Conservation (phyloP, 1,140 invertebrate species). For the Achroia grisella region DNA sequence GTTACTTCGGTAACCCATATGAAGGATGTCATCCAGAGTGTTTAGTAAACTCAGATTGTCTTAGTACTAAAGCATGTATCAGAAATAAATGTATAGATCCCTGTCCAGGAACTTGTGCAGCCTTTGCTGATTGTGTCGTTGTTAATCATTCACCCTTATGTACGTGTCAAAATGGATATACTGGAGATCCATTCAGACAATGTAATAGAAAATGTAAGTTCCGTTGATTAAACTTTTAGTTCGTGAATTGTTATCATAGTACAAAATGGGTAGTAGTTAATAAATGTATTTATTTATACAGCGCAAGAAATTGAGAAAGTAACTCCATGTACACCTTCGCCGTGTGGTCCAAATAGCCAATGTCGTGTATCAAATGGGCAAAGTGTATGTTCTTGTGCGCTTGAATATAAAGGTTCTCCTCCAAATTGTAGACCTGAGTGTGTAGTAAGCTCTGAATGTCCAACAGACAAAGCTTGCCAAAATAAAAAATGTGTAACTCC, state of each 20-base stretch:
- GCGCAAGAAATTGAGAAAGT: constrained; percentile 34
- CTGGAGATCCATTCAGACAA: constrained; percentile 81
- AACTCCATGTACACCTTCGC: constrained; percentile 79
- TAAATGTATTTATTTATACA: constrained; percentile 31
- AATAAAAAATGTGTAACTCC: constrained; percentile 85
- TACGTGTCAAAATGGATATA: constrained; percentile 80
- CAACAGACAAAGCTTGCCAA: constrained; percentile 82
- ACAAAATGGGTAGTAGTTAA: too few species aligned
- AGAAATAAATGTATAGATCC: constrained; percentile 83
- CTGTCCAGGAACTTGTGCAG: constrained; percentile 82
- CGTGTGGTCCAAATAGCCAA: constrained; percentile 81
- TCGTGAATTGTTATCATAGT: too few species aligned
- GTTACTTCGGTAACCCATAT: constrained; percentile 74
- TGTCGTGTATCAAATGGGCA: constrained; percentile 75
- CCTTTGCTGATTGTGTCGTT: constrained; percentile 82
- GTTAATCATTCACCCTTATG: constrained; percentile 86
- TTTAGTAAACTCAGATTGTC: constrained; percentile 74
- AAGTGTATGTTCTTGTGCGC: constrained; percentile 78
- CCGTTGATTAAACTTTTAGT: too few species aligned
- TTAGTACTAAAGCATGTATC: constrained; percentile 78
- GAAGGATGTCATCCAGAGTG: constrained; percentile 73
- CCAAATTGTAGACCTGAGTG: constrained; percentile 84
- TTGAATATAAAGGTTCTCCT: constrained; percentile 77
- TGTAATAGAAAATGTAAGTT: constrained; percentile 64
- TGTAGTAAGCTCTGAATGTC: constrained; percentile 84